These are phyloP conservation scores for Catharus fuscescens DNA, from an alignment of 2,113 vertebrate genomes.

Conservation along the genomic window DNA sequence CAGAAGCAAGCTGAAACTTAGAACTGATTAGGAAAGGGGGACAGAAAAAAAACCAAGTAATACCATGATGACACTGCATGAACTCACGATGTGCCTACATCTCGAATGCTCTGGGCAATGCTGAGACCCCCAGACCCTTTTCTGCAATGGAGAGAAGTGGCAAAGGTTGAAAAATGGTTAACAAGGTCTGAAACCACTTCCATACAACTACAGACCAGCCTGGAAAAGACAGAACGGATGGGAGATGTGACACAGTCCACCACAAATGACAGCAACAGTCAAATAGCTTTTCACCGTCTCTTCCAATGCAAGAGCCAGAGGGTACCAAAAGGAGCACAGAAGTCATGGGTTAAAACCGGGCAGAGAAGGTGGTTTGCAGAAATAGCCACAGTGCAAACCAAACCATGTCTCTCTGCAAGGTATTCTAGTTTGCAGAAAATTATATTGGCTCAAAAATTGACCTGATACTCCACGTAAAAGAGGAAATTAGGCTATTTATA, in stretches of 20 bases:
- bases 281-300: neutral
- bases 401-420: neutral
- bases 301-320: neutral
- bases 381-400: neutral
- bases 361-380: neutral
- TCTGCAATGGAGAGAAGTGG: neutral
- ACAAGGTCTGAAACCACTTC: neutral
- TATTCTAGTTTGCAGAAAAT: neutral
- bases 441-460: neutral
- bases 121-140: neutral
- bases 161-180: neutral
- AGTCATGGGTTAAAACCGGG: neutral
- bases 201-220: neutral
- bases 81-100: neutral
- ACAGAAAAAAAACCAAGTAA: neutral
- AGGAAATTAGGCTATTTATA: neutral
- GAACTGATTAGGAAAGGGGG: neutral
- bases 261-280: neutral
- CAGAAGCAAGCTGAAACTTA: neutral
- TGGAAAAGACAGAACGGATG: constrained; percentile 10
- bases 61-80: neutral
- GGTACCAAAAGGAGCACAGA: neutral
- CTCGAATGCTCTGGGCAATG: neutral
- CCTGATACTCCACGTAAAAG: neutral
- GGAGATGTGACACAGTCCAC: neutral